Conservation (phyloP, 1,140 invertebrate genomes). For the Bombus sibiricus region DNA sequence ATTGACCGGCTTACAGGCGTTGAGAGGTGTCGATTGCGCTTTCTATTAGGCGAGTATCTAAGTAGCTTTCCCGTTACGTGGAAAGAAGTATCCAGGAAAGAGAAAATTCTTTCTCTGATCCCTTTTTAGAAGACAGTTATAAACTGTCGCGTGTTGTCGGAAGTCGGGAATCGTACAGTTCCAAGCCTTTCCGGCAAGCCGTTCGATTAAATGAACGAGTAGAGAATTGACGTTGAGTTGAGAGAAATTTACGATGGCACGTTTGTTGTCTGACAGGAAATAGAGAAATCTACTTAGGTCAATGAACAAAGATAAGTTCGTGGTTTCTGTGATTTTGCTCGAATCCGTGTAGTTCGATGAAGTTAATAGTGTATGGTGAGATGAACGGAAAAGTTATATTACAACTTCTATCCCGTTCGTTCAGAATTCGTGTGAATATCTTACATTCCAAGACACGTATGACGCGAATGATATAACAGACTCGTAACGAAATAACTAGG, state of each 20-base stretch:
- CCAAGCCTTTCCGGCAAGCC: not conserved
- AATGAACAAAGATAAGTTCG: not conserved
- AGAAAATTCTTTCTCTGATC: not conserved
- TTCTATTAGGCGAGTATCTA: not conserved
- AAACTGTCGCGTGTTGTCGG: not conserved
- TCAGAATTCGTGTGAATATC: no score
- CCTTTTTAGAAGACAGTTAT: not conserved
- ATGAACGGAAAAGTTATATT: no score
- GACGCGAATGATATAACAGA: no score
- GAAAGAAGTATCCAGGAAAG: no score
- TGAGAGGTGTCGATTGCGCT: not conserved
- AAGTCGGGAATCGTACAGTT: not conserved
- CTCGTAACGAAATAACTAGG: not conserved
- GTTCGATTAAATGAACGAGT: not conserved
- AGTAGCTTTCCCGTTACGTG: not conserved
- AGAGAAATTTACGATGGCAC: not conserved
- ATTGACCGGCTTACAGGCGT: not conserved
- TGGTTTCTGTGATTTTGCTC: not conserved
- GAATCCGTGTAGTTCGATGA: not conserved
- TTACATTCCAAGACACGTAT: no score
- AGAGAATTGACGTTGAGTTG: constrained; percentile 19
- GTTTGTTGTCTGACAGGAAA: constrained; percentile 9
- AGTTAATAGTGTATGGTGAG: not conserved
- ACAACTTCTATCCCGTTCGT: no score
- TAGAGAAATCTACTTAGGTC: constrained; percentile 1